These are phyloP conservation scores for Channa argus DNA, from an alignment of 2,113 vertebrate species.

Conservation along the genomic window DNA sequence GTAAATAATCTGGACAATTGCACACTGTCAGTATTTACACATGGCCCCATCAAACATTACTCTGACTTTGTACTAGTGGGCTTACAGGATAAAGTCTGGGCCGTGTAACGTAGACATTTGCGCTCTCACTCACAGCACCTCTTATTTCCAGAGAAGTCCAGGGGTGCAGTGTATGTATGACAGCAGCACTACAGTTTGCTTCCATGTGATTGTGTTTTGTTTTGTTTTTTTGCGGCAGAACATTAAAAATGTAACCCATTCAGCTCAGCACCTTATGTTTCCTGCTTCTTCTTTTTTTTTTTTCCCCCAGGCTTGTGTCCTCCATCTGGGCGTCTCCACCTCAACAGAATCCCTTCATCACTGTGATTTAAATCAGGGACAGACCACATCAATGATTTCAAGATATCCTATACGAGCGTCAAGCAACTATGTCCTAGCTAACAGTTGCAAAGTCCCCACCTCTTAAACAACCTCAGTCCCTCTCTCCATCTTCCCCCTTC, in stretches of 20 bases:
- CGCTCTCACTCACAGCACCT: no score
- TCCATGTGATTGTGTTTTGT: slow-evolving; percentile 2
- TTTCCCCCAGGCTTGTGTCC: slow-evolving; percentile 39
- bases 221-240: slow-evolving; percentile 26
- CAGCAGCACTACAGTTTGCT: neutral
- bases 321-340: slow-evolving; percentile 8
- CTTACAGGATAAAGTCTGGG: no score
- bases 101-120: no score
- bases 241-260: slow-evolving; percentile 39
- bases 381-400: slow-evolving; percentile 2
- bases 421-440: slow-evolving; percentile 73
- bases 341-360: neutral
- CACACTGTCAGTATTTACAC: no score
- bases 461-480: slow-evolving; percentile 29
- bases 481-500: slow-evolving; percentile 13
- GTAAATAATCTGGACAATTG: no score
- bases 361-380: slow-evolving; percentile 20
- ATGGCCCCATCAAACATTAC: no score
- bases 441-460: slow-evolving; percentile 7
- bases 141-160: no score
- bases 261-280: slow-evolving; percentile 12
- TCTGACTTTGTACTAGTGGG: no score
- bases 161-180: neutral
- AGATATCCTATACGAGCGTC: neutral
- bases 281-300: neutral